Evolutionary conservation across 2,888 invertebrate genomes (phyloP), one percentile per base, ranked within the genome.

Genomic region (Chromoteleia sp.): DNA sequence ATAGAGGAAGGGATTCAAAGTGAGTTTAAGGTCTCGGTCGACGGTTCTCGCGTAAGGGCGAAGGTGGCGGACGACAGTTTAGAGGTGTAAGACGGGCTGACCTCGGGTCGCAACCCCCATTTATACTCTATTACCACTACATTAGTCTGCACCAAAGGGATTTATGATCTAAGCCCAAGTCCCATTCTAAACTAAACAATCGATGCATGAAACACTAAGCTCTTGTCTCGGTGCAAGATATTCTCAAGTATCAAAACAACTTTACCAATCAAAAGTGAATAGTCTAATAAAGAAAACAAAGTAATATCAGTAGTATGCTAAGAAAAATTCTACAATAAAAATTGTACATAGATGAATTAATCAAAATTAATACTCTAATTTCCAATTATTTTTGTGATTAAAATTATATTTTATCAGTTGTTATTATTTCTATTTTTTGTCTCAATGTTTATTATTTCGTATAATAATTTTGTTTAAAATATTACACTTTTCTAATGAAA

Each of bases 71-170:
- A 89, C 89, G 90, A 89, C 90, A 89, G 88, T 90, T 90, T 89
- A 89, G 88, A 88, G 89, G 89, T 87, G 87, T 90, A 91, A 91
- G 91, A 91, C 88, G 88, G 88, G 87, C 88, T 90, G 90, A 91
- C 91, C 91, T 87, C 88, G 87, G 89, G 88, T 88, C 89, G 85
- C 87, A 89, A 90, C 90, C 91, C 89, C 91, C 90, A 91, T 91
- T 91, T 91, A 91, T 91, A 91, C 90, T 90, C 91, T 91, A 91
- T 91, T 91, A 91, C 90, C 91, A 91, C 91, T 91, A 90, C 90
- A 91, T 91, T 91, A 91, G 90, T 91, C 91, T 89, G 85, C 84
- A 85, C 88, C 86, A 83, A 84, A 81, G 87, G 87, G 88, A 91
- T 91, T 91, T 91, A 91, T 89, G 89, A 90, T 87, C 87, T 87